Percentiles rank a stretch among this genome's conserved stretches.
These are phyloP conservation scores for Prunella fulvescens DNA, from an alignment of 2,113 vertebrate genomes.

Conservation along the genomic window DNA sequence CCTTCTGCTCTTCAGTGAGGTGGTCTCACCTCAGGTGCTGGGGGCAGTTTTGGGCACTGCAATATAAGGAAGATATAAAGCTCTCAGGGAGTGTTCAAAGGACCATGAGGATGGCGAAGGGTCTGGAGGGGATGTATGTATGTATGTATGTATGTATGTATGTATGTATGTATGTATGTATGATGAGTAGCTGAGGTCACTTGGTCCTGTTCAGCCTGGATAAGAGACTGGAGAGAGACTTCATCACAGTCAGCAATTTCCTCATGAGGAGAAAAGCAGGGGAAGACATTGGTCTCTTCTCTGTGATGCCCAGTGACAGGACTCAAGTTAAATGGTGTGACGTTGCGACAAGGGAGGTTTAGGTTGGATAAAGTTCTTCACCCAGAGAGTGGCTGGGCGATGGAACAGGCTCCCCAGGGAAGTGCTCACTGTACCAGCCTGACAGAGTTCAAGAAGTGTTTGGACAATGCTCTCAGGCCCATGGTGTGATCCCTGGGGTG, in stretches of 20 bases:
- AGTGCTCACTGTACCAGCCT: not conserved
- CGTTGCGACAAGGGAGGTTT: not conserved
- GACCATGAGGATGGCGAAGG: not conserved
- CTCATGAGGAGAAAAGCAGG: not conserved
- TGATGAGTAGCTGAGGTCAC: not conserved
- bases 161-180: too few species aligned
- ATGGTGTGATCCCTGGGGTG: not conserved
- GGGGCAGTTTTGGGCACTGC: too few species aligned
- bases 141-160: too few species aligned
- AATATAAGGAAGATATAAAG: not conserved
- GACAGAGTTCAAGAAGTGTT: not conserved
- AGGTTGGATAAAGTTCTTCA: not conserved
- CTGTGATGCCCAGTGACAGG: not conserved
- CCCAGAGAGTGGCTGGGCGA: not conserved
- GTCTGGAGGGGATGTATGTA: not conserved
- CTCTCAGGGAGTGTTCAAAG: not conserved
- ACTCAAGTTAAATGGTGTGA: not conserved
- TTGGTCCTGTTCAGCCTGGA: not conserved
- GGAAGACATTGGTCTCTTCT: not conserved
- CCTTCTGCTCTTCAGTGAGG: rapidly evolving
- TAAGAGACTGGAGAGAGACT: not conserved
- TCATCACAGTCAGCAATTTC: not conserved
- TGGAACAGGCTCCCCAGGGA: not conserved
- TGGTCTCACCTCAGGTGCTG: not conserved
- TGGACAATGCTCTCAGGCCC: not conserved